Base-by-base conservation (phyloP, 2,113 vertebrate species). In the Laticauda colubrina region DNA sequence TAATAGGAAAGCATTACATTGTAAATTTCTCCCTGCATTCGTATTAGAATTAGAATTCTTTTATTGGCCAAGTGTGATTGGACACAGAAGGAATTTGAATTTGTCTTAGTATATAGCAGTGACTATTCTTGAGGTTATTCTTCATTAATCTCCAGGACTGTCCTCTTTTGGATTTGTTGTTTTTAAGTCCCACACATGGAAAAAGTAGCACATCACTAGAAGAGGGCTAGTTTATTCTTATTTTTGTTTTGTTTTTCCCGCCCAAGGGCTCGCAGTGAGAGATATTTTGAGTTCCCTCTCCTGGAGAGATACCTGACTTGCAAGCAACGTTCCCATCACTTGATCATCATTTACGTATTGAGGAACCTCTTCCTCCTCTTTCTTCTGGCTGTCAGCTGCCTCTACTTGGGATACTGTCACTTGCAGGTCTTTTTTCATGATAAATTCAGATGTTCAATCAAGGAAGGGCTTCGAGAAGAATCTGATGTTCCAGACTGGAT, bases 231-330 rank as follows among this genome's bases (percentile, higher is more conserved):
- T 21, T 6, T 48, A 23, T 48, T 10, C 29, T 53, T 64, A 39
- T 64, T n/a, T 18, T 3, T 87, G 3, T 51, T 1, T 0, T 0
- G 39, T 89, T 43, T 24, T 94, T 8, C 88, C 57, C 51, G n/a
- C n/a, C 34, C 15, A 97, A 99, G 99, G 96, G 99, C 99, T 85
- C 99, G 99, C 90, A 97, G 69, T 94, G 98, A 99, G 95, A 97
- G 98, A 3, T 99, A 99, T 95, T 99, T 99, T n/a, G 99, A 99
- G 95, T 99, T 99, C 96, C 98, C 99, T 0, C 96, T 99, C 85
- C 98, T 99, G 96, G 99, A 99, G 97, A 97, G 98, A 94, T 99
- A 99, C 97, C 97, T 99, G 96, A 96, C 97, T 55, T 98, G 98
- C 97, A 99, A 99, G 96, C 98, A 99, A 85, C 98, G 96, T 1